Evolutionary conservation across 2,113 vertebrate genomes (phyloP), one percentile per base, ranked within the genome.

Genomic region (Pontoporia blainvillei): DNA sequence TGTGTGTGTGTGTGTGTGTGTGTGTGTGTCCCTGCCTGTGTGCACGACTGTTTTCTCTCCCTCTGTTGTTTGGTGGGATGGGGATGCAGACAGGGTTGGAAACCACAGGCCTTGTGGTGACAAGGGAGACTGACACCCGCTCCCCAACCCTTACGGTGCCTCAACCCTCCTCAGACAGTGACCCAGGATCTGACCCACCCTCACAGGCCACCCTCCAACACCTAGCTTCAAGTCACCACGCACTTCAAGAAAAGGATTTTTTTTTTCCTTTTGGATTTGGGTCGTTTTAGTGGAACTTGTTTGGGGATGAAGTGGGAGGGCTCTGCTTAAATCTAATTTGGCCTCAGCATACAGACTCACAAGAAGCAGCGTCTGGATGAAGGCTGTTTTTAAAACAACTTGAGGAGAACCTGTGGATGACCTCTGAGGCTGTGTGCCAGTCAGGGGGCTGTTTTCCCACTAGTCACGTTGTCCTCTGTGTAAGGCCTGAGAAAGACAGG

Each of bases 11-110:
- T 54, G 86, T 79, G 97, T 0, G 94, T 23, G 17, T 17, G 13
- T 46, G 17, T 11, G 64, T 85, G 94, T 62, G 89, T 83, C 49
- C 6, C 92, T 1, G 86, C 76, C 72, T 76, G 76, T 11, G 67
- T 49, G 71, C 84, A 61, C 1, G 93, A 88, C 95, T 97, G 86
- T 61, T 84, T 85, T 46, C 82, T 79, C 84, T 97, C 81, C 93
- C 27, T 0, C 75, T 29, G 97, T 76, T 89, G 97, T 94, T 97
- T 75, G 12, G 59, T 0, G 5, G 71, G 91, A 78, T 36, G 8
- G 0, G 0, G 96, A 94, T 81, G 73, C 97, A 98, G 98, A 95
- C 97, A 87, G 97, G 86, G 81, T 67, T 96, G 87, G 97, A 97
- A 98, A 98, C 96, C 98, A 81, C 94, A 52, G 69, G 66, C 23